phyloP scores from a whole-genome alignment of 2,113 vertebrate genomes.

The Centropristis striata region DNA sequence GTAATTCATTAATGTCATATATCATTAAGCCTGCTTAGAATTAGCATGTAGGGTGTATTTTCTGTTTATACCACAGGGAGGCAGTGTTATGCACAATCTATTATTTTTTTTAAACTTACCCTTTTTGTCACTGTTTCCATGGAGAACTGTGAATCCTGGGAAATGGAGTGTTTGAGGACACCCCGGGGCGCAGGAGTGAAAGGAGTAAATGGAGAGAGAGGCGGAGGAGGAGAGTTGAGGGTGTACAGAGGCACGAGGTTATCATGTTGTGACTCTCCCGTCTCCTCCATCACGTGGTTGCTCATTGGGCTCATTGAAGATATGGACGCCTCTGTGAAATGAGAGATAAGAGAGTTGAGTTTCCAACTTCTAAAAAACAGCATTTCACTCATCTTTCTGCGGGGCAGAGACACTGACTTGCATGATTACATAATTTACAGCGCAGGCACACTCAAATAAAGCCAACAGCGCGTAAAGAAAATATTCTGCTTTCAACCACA shows the following conservation, averaged over 20 bases:
- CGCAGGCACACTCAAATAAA: too few species aligned
- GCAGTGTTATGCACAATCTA: neutral
- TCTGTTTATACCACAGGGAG: conserved; percentile 34
- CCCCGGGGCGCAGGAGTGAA: conserved; percentile 39
- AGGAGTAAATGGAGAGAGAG: conserved; percentile 26
- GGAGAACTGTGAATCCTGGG: conserved; percentile 58
- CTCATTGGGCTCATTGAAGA: neutral
- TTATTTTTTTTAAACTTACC: conserved; percentile 56
- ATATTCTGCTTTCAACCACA: too few species aligned
- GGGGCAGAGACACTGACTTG: too few species aligned
- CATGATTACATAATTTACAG: too few species aligned
- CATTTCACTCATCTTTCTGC: neutral
- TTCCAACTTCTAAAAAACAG: neutral
- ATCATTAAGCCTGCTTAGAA: neutral
- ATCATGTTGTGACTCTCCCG: conserved; percentile 18
- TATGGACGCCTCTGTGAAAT: conserved; percentile 7
- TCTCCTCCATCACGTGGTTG: conserved; percentile 45
- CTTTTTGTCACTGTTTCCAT: conserved; percentile 79
- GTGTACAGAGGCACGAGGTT: neutral
- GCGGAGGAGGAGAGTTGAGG: neutral
- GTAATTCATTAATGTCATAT: too few species aligned
- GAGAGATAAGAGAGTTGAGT: neutral
- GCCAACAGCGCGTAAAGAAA: too few species aligned
- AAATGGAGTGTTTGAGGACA: conserved; percentile 69
- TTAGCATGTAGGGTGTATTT: neutral